Base-by-base conservation (phyloP, 1,140 invertebrate genomes). In the Panagrolaimus sp. region DNA sequence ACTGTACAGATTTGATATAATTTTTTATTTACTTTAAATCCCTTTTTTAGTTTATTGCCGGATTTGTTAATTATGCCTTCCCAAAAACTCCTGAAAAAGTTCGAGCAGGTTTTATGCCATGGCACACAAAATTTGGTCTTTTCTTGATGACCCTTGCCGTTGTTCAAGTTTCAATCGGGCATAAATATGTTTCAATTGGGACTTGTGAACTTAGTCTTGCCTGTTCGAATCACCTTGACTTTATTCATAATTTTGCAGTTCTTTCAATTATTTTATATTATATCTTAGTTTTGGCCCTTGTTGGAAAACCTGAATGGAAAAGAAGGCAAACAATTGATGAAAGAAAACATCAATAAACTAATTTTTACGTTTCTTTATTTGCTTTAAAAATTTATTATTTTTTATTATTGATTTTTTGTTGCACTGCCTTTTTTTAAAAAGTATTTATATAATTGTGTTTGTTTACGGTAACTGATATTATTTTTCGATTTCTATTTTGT, bases 261-360 rank as follows among this genome's bases (percentile, higher is more conserved):
- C n/a, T 73, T 38, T 67, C 74, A 28, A 73, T 65, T 12, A 26
- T 73, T 63, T 7, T 62, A 1, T 73, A 73, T 44, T 66, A 15
- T 26, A 44, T 74, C 5, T 44, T 38, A 14, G 43, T 72, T 17
- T 24, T 17, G 10, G 46, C 44, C 17, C 64, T 72, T 14, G 70
- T 72, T 24, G 43, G 43, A 55, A 64, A 73, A 21, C 32, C 26
- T 0, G 21, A 72, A 14, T 72, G 71, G 71, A 14, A 46, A 44
- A 46, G 71, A 14, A 28, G 67, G 45, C 21, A n/a, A 21, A 72
- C 71, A 26, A 21, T 70, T 24, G 70, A 71, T 44, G 70, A 71
- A 43, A 24, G 62, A 21, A 63, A 67, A 62, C 7, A 38, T 24
- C 38, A 67, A n/a, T n/a, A 8, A 47, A 32, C 15, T 48, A 58